phyloP scores from a whole-genome alignment of 2,888 invertebrate species.

The Nomada lathburiana region DNA sequence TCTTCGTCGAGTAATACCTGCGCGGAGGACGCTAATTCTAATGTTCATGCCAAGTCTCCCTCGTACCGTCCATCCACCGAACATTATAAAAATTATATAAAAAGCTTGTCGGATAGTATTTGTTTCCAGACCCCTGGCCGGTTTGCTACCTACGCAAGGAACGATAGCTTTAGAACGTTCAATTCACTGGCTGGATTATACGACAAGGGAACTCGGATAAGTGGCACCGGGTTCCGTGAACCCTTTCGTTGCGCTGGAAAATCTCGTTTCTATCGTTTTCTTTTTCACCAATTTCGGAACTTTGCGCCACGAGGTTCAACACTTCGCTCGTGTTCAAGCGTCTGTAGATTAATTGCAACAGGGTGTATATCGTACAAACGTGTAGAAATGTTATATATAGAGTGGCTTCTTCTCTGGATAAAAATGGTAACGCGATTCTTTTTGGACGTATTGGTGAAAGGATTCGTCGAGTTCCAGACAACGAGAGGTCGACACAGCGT shows the following conservation, averaged over 20 bases:
- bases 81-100: conserved; percentile 59
- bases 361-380: background rate
- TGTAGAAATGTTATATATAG: conserved; percentile 17
- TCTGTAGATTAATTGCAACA: background rate
- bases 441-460: conserved; percentile 11
- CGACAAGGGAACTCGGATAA: conserved; percentile 37
- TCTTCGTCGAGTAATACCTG: conserved; percentile 18
- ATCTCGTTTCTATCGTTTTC: background rate
- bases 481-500: background rate
- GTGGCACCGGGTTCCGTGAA: background rate
- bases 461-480: conserved; percentile 7
- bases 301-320: background rate
- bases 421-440: conserved; percentile 4
- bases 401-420: conserved; percentile 5
- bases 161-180: conserved; percentile 42
- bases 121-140: conserved; percentile 14
- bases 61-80: conserved; percentile 47
- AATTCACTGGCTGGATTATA: conserved; percentile 54
- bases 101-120: conserved; percentile 37
- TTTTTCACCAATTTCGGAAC: background rate
- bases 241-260: background rate
- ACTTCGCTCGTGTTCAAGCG: background rate
- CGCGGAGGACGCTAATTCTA: conserved; percentile 38
- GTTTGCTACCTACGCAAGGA: conserved; percentile 35
- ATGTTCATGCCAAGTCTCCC: conserved; percentile 30